These are phyloP conservation scores for Helarctos malayanus DNA, from an alignment of 2,797 vertebrate species.

Conservation along the genomic window DNA sequence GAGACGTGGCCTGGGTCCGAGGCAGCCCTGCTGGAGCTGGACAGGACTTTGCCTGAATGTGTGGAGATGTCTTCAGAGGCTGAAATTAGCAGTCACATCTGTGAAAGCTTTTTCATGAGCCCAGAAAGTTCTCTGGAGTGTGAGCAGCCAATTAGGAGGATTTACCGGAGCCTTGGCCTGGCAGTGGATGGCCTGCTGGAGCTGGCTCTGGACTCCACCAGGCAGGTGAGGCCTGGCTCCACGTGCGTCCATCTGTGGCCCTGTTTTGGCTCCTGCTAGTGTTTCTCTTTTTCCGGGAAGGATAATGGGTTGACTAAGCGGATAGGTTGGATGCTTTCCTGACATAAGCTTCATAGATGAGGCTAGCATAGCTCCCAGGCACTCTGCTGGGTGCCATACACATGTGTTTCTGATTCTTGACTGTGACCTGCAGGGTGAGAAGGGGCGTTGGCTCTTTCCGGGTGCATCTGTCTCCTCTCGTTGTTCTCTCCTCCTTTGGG, in stretches of 20 bases:
- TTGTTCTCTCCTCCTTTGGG: not conserved
- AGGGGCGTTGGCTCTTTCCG: not conserved
- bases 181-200: constrained; percentile 95
- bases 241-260: fast-evolving
- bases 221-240: constrained; percentile 89
- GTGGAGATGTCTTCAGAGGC: constrained; percentile 74
- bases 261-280: no score
- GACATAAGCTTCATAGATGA: fast-evolving
- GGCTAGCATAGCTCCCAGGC: not conserved
- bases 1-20: constrained; percentile 66
- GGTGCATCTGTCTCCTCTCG: no score
- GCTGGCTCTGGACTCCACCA: constrained; percentile 93
- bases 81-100: constrained; percentile 95
- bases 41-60: constrained; percentile 47
- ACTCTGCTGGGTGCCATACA: not conserved
- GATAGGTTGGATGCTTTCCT: fast-evolving
- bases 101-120: constrained; percentile 94
- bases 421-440: not conserved
- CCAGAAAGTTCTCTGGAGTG: constrained; percentile 91
- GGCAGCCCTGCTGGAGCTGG: not conserved
- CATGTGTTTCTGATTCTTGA: not conserved
- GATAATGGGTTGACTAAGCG: not conserved
- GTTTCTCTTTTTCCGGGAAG: not conserved
- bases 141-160: constrained; percentile 91
- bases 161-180: constrained; percentile 91